Evolutionary conservation across 2,113 vertebrate species (phyloP), one percentile per base, ranked within the genome.

Genomic region (Petaurus breviceps): DNA sequence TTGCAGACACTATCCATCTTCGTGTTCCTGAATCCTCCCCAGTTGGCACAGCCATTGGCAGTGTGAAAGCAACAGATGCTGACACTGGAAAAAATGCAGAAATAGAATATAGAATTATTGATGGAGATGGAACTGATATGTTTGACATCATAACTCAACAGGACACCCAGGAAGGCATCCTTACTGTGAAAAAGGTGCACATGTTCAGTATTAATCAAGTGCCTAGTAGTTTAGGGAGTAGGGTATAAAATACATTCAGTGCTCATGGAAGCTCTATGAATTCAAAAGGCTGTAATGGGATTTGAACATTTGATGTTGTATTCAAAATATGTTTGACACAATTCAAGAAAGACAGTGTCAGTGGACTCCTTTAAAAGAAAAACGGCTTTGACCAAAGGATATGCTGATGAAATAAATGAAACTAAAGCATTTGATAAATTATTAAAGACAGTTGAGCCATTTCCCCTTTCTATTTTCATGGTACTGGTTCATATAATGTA

Each of bases 81-180:
- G 99, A 99, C 96, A 99, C 95, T 50, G 99, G 99, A 22, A 98
- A 98, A 98, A 99, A 99, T 89, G 99, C 99, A 57, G 99, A 99
- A 98, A 98, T 99, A 23, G 98, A 98, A 93, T 99, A 99, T 94
- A 98, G 98, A 94, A 99, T 99, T 95, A 97, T 98, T 52, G 99
- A 99, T 95, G 99, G 99, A 0, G 99, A 99, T 51, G 99, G 98
- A 89, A 99, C 98, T 1, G 98, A 99, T 89, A 99, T 99, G 98
- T 99, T 99, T 98, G 98, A 99, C 92, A 98, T 99, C 53, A 92
- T 98, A 54, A 99, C 99, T 2, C 98, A 99, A 92, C 98, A 98
- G 94, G 98, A 98, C 96, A 99, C 99, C 6, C 99, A 99, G 94
- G 99, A 99, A 96, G 99, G 99, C 96, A 96, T 99, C 97, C 98